Base-by-base conservation (phyloP, 2,113 vertebrate genomes). In the Odocoileus virginianus region DNA sequence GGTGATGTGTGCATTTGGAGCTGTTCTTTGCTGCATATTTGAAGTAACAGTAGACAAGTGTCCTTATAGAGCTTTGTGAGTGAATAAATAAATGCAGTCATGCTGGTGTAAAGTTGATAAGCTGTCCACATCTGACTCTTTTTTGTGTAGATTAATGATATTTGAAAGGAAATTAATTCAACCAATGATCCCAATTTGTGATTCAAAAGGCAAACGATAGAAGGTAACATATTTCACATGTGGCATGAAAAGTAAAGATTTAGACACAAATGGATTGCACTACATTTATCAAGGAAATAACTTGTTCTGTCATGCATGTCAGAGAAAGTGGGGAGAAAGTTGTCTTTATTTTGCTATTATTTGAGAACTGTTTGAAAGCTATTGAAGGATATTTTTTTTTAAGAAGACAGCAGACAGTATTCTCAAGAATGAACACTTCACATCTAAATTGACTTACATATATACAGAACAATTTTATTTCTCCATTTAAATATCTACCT, bases 401-500 rank as follows among this genome's bases (percentile, higher is more conserved):
- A 95, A 54, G 94, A 93, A 50, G 96, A 27, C 25, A 96, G 55
- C 58, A 95, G 97, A 97, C 82, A 16, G 60, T 52, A 85, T 16
- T 83, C 90, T 89, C 90, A 97, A 97, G 45, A 98, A 87, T 54
- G 57, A 94, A 78, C 79, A 47, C 43, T 76, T 98, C 58, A 91
- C 97, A 96, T 76, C 23, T 93, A 96, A 61, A 45, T 85, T 61
- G 83, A 83, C 78, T 95, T 96, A 93, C n/a, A 92, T 90, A 88
- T 52, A 94, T n/a, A 89, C 0, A 90, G 33, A 94, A 91, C 2
- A 50, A 64, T 85, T 90, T 57, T 78, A 79, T 87, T 95, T 95
- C 61, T 97, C 76, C 25, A 81, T 79, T 87, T 97, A 92, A 90
- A 60, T 97, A 93, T 7, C 28, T 89, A 52, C 50, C 85, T 12